Evolutionary conservation across 2,888 invertebrate species (phyloP).

Genomic region (Bembecia ichneumoniformis): DNA sequence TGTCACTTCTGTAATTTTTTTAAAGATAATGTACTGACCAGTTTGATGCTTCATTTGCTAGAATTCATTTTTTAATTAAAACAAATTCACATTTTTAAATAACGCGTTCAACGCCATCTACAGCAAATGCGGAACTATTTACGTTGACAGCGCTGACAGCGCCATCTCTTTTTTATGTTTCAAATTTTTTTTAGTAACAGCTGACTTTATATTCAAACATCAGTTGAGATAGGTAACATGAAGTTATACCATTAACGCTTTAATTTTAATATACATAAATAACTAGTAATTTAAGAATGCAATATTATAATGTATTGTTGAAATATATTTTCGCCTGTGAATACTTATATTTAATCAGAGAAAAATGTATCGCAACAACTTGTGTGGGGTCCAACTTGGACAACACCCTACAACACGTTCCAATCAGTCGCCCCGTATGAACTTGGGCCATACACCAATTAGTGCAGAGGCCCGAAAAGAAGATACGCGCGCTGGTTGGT

Average conservation of each 20-base stretch:
- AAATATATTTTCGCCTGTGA: constrained; percentile 9
- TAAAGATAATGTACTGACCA: not conserved
- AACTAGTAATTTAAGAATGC: constrained; percentile 9
- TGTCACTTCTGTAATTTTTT: constrained; percentile 3
- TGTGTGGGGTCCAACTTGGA: too few relatives aligned
- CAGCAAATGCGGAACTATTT: not conserved
- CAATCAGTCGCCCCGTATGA: too few relatives aligned
- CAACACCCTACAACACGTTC: too few relatives aligned
- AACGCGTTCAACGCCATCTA: not conserved
- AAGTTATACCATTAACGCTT: constrained; percentile 11
- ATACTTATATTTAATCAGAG: too few relatives aligned
- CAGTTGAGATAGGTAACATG: constrained; percentile 7
- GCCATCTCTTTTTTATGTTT: too few relatives aligned
- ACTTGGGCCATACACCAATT: too few relatives aligned
- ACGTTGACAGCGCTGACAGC: too few relatives aligned
- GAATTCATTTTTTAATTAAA: not conserved
- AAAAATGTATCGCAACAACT: too few relatives aligned
- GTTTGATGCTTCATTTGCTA: not conserved
- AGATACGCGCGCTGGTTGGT: too few relatives aligned
- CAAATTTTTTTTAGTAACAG: not conserved
- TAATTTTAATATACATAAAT: constrained; percentile 6
- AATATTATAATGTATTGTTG: constrained; percentile 9
- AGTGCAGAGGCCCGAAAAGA: too few relatives aligned
- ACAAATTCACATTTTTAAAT: not conserved
- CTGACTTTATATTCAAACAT: constrained; percentile 3